Evolutionary conservation across 2,888 invertebrate species (phyloP).

Genomic region (Myathropa florea): DNA sequence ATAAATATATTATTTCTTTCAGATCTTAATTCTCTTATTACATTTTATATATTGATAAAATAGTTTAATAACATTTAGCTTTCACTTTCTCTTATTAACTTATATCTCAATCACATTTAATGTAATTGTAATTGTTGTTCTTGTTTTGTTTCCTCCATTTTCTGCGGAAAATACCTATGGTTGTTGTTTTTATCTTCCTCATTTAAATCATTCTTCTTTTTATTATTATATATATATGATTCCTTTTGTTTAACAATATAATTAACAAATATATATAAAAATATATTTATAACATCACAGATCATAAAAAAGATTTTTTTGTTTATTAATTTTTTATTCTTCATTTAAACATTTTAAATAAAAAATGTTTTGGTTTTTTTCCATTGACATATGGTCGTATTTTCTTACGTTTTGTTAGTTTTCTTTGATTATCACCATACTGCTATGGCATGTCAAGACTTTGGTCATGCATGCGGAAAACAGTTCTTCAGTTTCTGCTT

Average conservation of each 20-base stretch:
- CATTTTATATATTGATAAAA: conserved; percentile 69
- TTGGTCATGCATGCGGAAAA: conserved; percentile 29
- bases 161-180: conserved; percentile 57
- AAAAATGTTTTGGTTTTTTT: conserved; percentile 58
- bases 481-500: background rate
- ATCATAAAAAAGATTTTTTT: conserved; percentile 73
- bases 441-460: conserved; percentile 19
- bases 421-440: conserved; percentile 34
- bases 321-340: conserved; percentile 49
- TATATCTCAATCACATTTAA: conserved; percentile 60
- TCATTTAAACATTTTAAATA: conserved; percentile 67
- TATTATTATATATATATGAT: conserved; percentile 70
- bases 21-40: conserved; percentile 71
- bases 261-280: conserved; percentile 76
- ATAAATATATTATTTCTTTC: conserved; percentile 69
- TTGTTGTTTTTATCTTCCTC: conserved; percentile 60
- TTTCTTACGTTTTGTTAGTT: conserved; percentile 11
- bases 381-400: conserved; percentile 11
- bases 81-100: conserved; percentile 38
- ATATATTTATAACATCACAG: conserved; percentile 76
- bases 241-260: conserved; percentile 73
- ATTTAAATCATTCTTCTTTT: conserved; percentile 54
- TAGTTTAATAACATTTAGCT: conserved; percentile 67
- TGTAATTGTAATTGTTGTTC: conserved; percentile 46
- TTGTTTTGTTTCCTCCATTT: conserved; percentile 17